These are phyloP conservation scores for Dolichopus griseipennis DNA, from an alignment of 2,888 invertebrate genomes.

Conservation along the genomic window DNA sequence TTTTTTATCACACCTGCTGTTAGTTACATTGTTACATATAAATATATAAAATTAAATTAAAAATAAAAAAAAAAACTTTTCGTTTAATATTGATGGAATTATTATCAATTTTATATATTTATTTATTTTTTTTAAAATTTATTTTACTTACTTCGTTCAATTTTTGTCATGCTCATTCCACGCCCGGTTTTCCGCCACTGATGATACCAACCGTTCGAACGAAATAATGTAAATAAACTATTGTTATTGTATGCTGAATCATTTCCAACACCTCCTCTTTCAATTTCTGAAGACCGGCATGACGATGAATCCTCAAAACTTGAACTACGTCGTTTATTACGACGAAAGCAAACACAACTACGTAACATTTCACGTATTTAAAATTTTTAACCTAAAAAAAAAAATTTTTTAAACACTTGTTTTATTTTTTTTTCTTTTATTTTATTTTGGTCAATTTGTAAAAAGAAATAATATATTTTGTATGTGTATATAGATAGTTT, in stretches of 20 bases:
- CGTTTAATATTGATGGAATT: too few relatives aligned
- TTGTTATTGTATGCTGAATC: conserved; percentile 26
- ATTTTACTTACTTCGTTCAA: conserved; percentile 63
- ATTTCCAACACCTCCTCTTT: conserved; percentile 33
- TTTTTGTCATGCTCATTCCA: conserved; percentile 62
- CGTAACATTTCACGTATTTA: conserved; percentile 33
- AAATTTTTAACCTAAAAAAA: background rate
- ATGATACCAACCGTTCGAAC: conserved; percentile 53
- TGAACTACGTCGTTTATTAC: conserved; percentile 40
- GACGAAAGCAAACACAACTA: conserved; percentile 41
- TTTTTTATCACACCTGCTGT: too few relatives aligned
- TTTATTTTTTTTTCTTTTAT: background rate
- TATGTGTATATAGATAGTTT: too few relatives aligned
- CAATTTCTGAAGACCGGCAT: conserved; percentile 43
- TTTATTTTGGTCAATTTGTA: background rate
- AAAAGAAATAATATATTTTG: too few relatives aligned
- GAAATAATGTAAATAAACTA: conserved; percentile 39
- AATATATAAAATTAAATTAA: too few relatives aligned
- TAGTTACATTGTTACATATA: too few relatives aligned
- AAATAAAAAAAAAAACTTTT: too few relatives aligned
- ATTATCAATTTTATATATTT: background rate
- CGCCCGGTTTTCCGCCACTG: conserved; percentile 59
- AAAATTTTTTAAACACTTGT: background rate
- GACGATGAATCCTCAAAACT: conserved; percentile 43
- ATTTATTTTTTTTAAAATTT: background rate